Evolutionary conservation across 2,888 invertebrate species (phyloP).

Genomic region (Agrotis clavis): DNA sequence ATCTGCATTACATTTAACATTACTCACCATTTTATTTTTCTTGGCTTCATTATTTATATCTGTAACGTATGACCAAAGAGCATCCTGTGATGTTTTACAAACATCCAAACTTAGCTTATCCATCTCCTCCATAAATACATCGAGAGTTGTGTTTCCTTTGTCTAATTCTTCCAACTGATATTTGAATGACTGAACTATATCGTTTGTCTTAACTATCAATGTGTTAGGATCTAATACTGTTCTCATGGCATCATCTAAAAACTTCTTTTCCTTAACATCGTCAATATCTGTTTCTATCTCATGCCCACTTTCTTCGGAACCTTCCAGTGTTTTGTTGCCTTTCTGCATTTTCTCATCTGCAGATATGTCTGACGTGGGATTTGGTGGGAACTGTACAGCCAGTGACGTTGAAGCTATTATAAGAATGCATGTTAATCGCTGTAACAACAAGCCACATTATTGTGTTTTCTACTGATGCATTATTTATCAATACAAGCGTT

Average conservation of each 20-base stretch:
- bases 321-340: conserved; percentile 79
- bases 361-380: conserved; percentile 86
- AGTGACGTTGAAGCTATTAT: conserved; percentile 70
- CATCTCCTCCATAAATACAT: conserved; percentile 85
- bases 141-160: conserved; percentile 79
- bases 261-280: conserved; percentile 83
- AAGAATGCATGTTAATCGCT: conserved; percentile 76
- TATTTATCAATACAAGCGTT: conserved; percentile 51
- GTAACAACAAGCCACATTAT: conserved; percentile 65
- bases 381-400: conserved; percentile 78
- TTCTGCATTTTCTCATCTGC: conserved; percentile 81
- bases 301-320: conserved; percentile 84
- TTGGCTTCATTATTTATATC: conserved; percentile 84
- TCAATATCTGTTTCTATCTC: conserved; percentile 84
- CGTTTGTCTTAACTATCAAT: conserved; percentile 74
- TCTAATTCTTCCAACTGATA: conserved; percentile 79
- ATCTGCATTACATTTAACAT: background rate
- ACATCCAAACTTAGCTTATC: conserved; percentile 85
- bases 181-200: conserved; percentile 79
- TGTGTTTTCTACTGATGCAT: conserved; percentile 32
- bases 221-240: conserved; percentile 82
- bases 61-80: conserved; percentile 86
- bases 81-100: conserved; percentile 86
- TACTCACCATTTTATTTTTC: conserved; percentile 85
- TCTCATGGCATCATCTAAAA: conserved; percentile 85